phyloP scores from a whole-genome alignment of 2,888 invertebrate species.

The Hirtodrosophila confusa region DNA sequence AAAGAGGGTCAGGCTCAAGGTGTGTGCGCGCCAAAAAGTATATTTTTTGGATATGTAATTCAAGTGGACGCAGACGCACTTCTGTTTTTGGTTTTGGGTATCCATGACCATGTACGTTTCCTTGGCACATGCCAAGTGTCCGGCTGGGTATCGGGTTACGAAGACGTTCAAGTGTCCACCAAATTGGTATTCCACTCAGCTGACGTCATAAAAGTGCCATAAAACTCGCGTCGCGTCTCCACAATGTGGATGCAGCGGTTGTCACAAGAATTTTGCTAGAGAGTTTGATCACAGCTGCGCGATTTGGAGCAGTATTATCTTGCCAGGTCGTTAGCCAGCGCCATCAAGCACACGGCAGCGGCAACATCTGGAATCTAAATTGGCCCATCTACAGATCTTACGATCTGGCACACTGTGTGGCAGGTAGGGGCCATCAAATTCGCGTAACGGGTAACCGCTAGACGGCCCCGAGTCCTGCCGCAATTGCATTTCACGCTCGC shows the following conservation, averaged over 20 bases:
- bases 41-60: slow-evolving; percentile 66
- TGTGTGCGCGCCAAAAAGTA: slow-evolving; percentile 32
- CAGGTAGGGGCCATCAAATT: slow-evolving; percentile 63
- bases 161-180: slow-evolving; percentile 59
- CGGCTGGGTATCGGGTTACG: slow-evolving; percentile 59
- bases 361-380: slow-evolving; percentile 76
- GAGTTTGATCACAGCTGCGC: too few species aligned
- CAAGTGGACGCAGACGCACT: slow-evolving; percentile 70
- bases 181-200: slow-evolving; percentile 10
- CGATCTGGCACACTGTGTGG: slow-evolving; percentile 26
- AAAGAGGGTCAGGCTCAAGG: slow-evolving; percentile 31
- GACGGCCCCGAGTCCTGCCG: slow-evolving; percentile 46
- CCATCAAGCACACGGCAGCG: slow-evolving; percentile 54
- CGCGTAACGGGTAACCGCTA: slow-evolving; percentile 74
- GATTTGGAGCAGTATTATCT: slow-evolving; percentile 19
- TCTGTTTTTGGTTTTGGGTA: slow-evolving; percentile 71
- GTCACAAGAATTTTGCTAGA: neutral
- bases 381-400: slow-evolving; percentile 62
- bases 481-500: slow-evolving; percentile 66
- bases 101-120: slow-evolving; percentile 60
- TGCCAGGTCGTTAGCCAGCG: slow-evolving; percentile 36
- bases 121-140: slow-evolving; percentile 75
- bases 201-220: slow-evolving; percentile 50
- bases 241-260: slow-evolving; percentile 41
- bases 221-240: slow-evolving; percentile 17